A percentile compares a stretch with the other conserved stretches of the same genome.
These are phyloP conservation scores for Pangasius larnaudii DNA, from an alignment of 2,797 vertebrate species.

Conservation along the genomic window DNA sequence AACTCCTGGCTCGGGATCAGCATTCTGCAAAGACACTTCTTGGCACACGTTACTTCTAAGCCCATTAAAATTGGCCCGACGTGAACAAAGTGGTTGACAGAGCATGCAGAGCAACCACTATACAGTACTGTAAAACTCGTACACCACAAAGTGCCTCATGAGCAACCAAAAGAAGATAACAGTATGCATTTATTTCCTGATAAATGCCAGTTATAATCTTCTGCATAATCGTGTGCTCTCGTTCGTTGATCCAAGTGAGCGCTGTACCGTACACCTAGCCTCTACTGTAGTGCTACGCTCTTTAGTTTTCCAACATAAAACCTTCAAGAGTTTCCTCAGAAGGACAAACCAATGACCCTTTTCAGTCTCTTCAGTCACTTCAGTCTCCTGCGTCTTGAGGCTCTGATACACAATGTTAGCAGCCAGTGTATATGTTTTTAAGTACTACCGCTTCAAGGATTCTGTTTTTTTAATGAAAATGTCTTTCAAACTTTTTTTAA, in stretches of 20 bases:
- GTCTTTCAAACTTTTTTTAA: not conserved
- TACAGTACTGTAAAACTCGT: not conserved
- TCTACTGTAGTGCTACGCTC: not conserved
- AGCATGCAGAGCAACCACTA: not conserved
- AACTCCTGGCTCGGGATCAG: conserved; percentile 23
- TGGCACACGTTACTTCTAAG: conserved; percentile 16
- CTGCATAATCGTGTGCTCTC: not conserved
- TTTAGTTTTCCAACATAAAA: not conserved
- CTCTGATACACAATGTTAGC: not conserved
- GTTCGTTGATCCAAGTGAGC: not conserved
- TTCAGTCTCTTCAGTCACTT: not conserved
- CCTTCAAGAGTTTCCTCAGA: not conserved
- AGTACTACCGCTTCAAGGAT: not conserved
- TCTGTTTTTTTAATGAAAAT: not conserved
- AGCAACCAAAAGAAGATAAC: not conserved
- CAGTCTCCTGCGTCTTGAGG: not conserved
- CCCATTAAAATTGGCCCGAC: conserved; percentile 17
- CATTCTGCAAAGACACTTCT: conserved; percentile 32
- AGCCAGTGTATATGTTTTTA: not conserved
- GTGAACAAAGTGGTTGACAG: not conserved
- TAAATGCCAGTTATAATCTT: not conserved
- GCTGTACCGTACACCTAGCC: not conserved
- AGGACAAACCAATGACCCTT: not conserved
- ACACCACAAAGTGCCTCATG: not conserved
- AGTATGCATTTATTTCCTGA: not conserved